Evolutionary conservation across 2,113 vertebrate species (phyloP), one percentile per base, ranked within the genome.

Genomic region (Empidonax traillii): DNA sequence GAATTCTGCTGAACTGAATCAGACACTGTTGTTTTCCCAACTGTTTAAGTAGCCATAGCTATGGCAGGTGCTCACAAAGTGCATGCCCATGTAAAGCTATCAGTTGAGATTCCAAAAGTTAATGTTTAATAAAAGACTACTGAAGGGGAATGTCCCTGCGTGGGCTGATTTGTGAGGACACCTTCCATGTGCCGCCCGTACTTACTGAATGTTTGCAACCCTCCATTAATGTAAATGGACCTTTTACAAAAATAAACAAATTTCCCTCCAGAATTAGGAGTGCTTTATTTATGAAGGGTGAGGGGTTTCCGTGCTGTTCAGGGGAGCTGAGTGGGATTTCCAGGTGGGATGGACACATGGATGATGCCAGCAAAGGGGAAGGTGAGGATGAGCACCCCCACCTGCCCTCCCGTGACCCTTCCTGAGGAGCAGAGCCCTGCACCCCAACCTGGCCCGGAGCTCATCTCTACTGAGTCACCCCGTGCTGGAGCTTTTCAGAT

Each of bases 81-180:
- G 9, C 2, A 4, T 43, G 24, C 3, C 18, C 28, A 46, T 33
- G 9, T 83, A 52, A 66, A 92, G 53, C 43, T 44, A 65, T 27
- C 44, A 14, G n/a, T n/a, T 76, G 17, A 61, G 77, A 74, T 63
- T 81, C 56, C 3, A 0, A 12, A 78, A 80, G 95, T 95, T 96
- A 94, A 92, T 94, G 67, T 92, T 96, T 93, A 89, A 90, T 89
- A n/a, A 66, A 62, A 77, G 12, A 41, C 6, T 30, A 17, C 9
- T 74, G 28, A 30, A 51, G 18, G 55, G 27, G 47, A 92, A 35
- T 74, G 86, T 25, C 61, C 10, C 14, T 35, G 55, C 51, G 33
- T 3, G 0, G 67, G 21, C 14, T 88, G 53, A 5, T 58, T 58
- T 52, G 30, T 43, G 27, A 46, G n/a, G 55, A 58, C 2, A 3